A percentile compares a stretch with the other conserved stretches of the same genome.
These are phyloP conservation scores for Bubo blakistoni DNA, from an alignment of 2,113 vertebrate genomes.

Conservation along the genomic window DNA sequence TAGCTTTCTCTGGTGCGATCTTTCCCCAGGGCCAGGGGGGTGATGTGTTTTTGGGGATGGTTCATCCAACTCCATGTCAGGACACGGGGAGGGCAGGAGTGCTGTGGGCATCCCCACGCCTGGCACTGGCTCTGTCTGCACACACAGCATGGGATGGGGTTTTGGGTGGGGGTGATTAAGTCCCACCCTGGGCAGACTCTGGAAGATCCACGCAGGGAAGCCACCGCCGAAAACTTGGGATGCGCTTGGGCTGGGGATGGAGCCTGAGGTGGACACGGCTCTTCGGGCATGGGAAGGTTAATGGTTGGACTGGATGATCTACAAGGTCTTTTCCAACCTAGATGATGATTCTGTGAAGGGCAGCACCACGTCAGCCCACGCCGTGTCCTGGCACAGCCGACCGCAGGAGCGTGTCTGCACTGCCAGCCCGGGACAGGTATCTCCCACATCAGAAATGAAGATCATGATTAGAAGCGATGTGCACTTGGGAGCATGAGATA, in stretches of 20 bases:
- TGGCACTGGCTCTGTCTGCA: neutral
- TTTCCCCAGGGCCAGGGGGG: fast-evolving
- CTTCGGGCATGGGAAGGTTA: neutral
- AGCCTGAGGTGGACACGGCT: fast-evolving
- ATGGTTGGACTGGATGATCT: too few relatives aligned
- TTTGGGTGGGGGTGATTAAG: neutral
- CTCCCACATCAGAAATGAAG: neutral
- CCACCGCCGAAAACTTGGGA: fast-evolving
- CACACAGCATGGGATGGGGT: fast-evolving
- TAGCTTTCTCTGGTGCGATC: fast-evolving
- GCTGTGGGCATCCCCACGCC: fast-evolving
- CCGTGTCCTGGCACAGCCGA: fast-evolving
- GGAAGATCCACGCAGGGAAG: neutral
- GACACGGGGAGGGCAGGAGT: neutral
- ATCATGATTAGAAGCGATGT: neutral
- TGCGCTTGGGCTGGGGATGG: neutral
- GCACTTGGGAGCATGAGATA: neutral
- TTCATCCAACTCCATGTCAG: fast-evolving
- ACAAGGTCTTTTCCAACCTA: too few relatives aligned
- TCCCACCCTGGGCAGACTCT: neutral
- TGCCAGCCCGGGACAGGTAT: fast-evolving
- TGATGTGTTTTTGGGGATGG: neutral
- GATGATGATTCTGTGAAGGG: neutral
- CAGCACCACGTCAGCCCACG: fast-evolving
- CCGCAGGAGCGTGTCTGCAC: neutral